A percentile compares a stretch with the other conserved stretches of the same genome.
phyloP scores from a whole-genome alignment of 2,113 vertebrate species.

The Falcunculus frontatus region DNA sequence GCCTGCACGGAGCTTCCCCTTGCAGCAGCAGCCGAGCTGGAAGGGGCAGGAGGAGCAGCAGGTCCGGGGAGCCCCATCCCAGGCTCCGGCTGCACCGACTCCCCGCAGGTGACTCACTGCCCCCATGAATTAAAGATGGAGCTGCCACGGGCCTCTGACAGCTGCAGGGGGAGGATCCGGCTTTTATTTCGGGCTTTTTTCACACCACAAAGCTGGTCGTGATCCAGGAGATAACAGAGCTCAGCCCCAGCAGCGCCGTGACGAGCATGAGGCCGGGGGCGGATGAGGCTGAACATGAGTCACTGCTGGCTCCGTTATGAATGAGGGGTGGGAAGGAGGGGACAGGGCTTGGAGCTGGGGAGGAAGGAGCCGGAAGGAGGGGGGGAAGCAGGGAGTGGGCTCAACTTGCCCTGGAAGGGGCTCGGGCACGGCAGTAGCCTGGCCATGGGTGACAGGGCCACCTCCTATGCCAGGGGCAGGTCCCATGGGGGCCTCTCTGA shows the following conservation, averaged over 20 bases:
- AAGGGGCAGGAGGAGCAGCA: neutral
- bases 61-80: neutral
- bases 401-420: neutral
- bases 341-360: neutral
- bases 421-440: accelerated
- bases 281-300: constrained; percentile 48
- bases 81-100: neutral
- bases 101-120: constrained; percentile 50
- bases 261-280: constrained; percentile 46
- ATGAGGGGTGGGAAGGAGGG: constrained; percentile 22
- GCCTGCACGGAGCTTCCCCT: accelerated
- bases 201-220: constrained; percentile 47
- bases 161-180: constrained; percentile 12
- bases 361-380: neutral
- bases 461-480: neutral
- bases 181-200: constrained; percentile 54
- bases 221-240: constrained; percentile 48
- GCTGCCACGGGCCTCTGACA: constrained; percentile 17
- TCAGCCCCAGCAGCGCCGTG: constrained; percentile 28
- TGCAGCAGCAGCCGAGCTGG: neutral
- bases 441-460: neutral
- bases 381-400: neutral
- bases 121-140: constrained; percentile 58
- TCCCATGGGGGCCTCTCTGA: neutral
- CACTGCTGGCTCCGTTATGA: constrained; percentile 34